These are phyloP conservation scores for Hofmannophila pseudospretella DNA, from an alignment of 2,888 invertebrate species.

Conservation along the genomic window DNA sequence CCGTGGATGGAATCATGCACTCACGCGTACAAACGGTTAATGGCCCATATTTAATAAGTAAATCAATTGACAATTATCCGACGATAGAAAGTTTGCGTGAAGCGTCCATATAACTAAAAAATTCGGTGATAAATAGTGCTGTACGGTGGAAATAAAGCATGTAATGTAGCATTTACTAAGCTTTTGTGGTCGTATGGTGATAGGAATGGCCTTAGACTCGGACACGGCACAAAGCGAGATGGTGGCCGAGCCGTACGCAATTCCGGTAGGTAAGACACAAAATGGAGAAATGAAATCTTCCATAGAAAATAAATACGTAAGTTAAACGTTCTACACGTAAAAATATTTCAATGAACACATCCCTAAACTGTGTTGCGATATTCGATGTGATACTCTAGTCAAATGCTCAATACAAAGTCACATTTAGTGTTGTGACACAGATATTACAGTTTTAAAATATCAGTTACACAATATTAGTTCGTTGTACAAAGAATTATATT, in stretches of 20 bases:
- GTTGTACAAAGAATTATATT: too few relatives aligned
- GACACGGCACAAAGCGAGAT: slow-evolving; percentile 59
- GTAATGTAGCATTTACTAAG: slow-evolving; percentile 49
- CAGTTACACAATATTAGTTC: too few relatives aligned
- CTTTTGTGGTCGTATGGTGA: slow-evolving; percentile 34
- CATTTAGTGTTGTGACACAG: slow-evolving; percentile 38
- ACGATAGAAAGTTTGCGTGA: slow-evolving; percentile 42
- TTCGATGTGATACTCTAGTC: slow-evolving; percentile 34
- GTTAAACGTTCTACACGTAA: slow-evolving; percentile 52
- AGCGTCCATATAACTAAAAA: slow-evolving; percentile 43
- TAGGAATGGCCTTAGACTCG: slow-evolving; percentile 51
- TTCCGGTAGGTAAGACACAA: slow-evolving; percentile 65
- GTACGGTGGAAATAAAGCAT: slow-evolving; percentile 33
- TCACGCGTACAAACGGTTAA: slow-evolving; percentile 65
- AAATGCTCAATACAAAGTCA: slow-evolving; percentile 61
- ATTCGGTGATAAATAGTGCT: slow-evolving; percentile 39
- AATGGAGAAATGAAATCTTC: slow-evolving; percentile 67
- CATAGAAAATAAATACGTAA: slow-evolving; percentile 71
- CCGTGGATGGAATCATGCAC: slow-evolving; percentile 48
- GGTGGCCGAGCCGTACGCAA: slow-evolving; percentile 51
- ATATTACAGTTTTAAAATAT: slow-evolving; percentile 11
- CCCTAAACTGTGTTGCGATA: slow-evolving; percentile 24
- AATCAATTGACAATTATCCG: slow-evolving; percentile 58
- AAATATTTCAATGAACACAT: slow-evolving; percentile 45
- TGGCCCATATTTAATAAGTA: slow-evolving; percentile 71